Base-by-base conservation (phyloP, 2,888 invertebrate species). In the Lobophora halterata region DNA sequence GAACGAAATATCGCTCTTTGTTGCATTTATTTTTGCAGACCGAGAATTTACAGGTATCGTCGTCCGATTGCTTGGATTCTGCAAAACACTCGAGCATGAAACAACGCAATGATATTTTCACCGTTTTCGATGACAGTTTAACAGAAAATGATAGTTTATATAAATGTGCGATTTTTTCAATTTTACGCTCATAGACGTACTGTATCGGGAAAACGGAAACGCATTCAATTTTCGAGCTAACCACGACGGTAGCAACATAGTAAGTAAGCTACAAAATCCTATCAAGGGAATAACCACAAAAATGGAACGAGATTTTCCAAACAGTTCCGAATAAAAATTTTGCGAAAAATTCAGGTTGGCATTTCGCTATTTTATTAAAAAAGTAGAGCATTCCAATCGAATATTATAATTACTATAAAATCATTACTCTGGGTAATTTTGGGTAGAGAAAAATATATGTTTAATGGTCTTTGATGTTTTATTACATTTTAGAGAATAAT, bases 1-100 rank as follows among this genome's bases (percentile, higher is more conserved):
- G 71, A 67, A 70, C 56, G 67, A 64, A 67, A 71, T 70, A 69
- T 72, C 65, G 61, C 49, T 53, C 55, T 58, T 58, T 65, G 52
- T 59, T 55, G 46, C 48, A 44, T 54, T 57, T 49, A 39, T 49
- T 47, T 38, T 39, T 26, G 24, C 28, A 20, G 23, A 33, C 42
- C 40, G 32, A 19, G 27, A 42, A 28, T 43, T 33, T 33, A 37
- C 37, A 29, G 37, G 23, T n/a, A n/a, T n/a, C 17, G 17, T n/a
- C 12, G 21, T 35, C 4, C 31, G 20, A 33, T 35, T 37, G 32
- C 35, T 34, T 8, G 14, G 13, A n/a, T n/a, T n/a, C n/a, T n/a
- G n/a, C n/a, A n/a, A n/a, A n/a, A n/a, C n/a, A n/a, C n/a, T n/a
- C n/a, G n/a, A n/a, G n/a, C n/a, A 3, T 21, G 9, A 7, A 1